Percentiles rank a stretch among this genome's conserved stretches.
Conservation (phyloP, 2,888 invertebrate species). For the Arctia plantaginis region DNA sequence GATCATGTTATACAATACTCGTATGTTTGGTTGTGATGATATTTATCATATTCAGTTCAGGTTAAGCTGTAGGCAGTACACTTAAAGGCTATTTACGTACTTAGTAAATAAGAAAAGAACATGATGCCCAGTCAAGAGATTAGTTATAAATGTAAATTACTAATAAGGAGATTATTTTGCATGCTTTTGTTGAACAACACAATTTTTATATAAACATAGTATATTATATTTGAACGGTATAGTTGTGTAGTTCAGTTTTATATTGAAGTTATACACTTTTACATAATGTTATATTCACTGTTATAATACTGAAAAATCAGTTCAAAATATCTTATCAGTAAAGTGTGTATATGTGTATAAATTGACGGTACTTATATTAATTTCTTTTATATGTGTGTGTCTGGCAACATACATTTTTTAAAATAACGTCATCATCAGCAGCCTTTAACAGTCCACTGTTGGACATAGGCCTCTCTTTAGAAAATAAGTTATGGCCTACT, state of each 20-base stretch:
- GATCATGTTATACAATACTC: conserved; percentile 50
- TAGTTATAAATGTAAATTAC: conserved; percentile 2
- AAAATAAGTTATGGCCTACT: too few species aligned
- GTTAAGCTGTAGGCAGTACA: conserved; percentile 38
- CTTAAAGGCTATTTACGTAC: conserved; percentile 54
- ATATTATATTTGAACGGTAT: neutral
- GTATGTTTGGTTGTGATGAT: conserved; percentile 51
- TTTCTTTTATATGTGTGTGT: neutral
- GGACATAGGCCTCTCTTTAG: too few species aligned
- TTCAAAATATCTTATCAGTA: neutral
- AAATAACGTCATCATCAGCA: too few species aligned
- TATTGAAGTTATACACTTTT: neutral
- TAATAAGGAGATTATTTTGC: neutral
- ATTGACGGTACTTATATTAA: conserved; percentile 1
- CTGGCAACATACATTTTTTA: neutral
- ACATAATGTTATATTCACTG: neutral
- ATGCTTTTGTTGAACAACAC: neutral
- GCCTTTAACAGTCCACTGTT: too few species aligned
- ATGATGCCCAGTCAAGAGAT: conserved; percentile 4
- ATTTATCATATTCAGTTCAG: conserved; percentile 36
- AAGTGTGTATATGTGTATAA: neutral
- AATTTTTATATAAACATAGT: neutral
- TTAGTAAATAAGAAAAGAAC: conserved; percentile 27
- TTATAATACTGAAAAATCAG: neutral
- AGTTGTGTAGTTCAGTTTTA: neutral